These are phyloP conservation scores for Etheostoma cragini DNA, from an alignment of 2,113 vertebrate species.

Conservation along the genomic window DNA sequence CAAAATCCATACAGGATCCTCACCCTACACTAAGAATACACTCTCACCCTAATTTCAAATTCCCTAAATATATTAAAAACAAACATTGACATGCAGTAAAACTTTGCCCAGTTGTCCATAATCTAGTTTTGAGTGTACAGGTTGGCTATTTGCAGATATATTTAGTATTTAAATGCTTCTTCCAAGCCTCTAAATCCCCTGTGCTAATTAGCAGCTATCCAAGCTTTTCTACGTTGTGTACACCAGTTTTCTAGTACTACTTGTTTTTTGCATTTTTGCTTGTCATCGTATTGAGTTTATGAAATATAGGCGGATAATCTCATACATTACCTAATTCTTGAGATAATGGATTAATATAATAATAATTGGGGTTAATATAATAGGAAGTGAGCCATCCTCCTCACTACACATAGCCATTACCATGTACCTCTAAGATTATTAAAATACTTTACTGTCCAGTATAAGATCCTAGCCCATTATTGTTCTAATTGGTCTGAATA, in stretches of 20 bases:
- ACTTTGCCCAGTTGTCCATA: background rate
- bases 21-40: background rate
- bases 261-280: background rate
- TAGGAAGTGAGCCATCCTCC: constrained; percentile 33
- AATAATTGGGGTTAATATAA: constrained; percentile 42
- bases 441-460: constrained; percentile 38
- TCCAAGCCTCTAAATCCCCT: background rate
- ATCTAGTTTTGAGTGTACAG: background rate
- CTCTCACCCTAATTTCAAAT: background rate
- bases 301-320: constrained; percentile 35
- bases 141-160: background rate
- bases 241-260: background rate
- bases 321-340: constrained; percentile 44
- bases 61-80: background rate
- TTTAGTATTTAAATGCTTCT: background rate
- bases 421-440: constrained; percentile 24
- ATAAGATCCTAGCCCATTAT: background rate
- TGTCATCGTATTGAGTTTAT: constrained; percentile 7
- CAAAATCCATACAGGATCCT: background rate
- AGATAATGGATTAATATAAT: constrained; percentile 68
- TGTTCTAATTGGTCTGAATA: constrained; percentile 20
- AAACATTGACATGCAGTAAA: background rate
- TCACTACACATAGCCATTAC: constrained; percentile 19
- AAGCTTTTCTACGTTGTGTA: background rate
- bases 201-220: background rate